phyloP scores from a whole-genome alignment of 1,140 invertebrate genomes.

The Harpegnathos saltator region DNA sequence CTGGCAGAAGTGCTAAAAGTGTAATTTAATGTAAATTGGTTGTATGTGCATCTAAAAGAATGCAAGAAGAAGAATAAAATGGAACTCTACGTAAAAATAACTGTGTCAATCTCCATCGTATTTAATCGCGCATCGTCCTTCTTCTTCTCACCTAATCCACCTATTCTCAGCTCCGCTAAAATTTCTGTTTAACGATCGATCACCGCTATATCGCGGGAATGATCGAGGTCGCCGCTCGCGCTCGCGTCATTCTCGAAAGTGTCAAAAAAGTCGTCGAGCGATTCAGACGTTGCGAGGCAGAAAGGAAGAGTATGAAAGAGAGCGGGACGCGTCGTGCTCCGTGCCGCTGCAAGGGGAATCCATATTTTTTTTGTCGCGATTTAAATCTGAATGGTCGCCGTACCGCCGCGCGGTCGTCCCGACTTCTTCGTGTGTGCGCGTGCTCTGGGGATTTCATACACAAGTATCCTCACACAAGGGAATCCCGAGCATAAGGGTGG shows the following conservation, averaged over 20 bases:
- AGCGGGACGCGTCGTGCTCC: slow-evolving; percentile 76
- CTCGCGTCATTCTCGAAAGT: slow-evolving; percentile 37
- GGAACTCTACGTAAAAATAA: slow-evolving; percentile 69
- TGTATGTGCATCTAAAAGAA: slow-evolving; percentile 74
- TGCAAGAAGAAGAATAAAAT: slow-evolving; percentile 76
- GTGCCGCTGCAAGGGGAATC: slow-evolving; percentile 81
- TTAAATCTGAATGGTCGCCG: slow-evolving; percentile 85
- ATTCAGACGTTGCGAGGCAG: slow-evolving; percentile 23
- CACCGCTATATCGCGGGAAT: slow-evolving; percentile 7
- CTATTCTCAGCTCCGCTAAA: slow-evolving; percentile 17
- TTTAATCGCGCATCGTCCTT: slow-evolving; percentile 3
- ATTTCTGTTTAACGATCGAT: slow-evolving; percentile 33
- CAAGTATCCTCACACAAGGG: no score
- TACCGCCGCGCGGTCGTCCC: slow-evolving; percentile 74
- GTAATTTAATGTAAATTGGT: slow-evolving; percentile 82
- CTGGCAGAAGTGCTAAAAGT: slow-evolving; percentile 74
- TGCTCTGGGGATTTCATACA: slow-evolving; percentile 81
- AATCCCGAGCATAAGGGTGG: slow-evolving; percentile 73
- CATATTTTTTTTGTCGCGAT: slow-evolving; percentile 80
- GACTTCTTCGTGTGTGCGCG: slow-evolving; percentile 71
- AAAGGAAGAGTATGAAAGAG: slow-evolving; percentile 73
- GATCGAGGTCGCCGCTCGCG: slow-evolving; percentile 30
- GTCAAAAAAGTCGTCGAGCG: slow-evolving; percentile 29
- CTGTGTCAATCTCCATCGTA: slow-evolving; percentile 14
- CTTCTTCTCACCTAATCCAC: no score